A percentile compares a stretch with the other conserved stretches of the same genome.
phyloP scores from a whole-genome alignment of 2,888 invertebrate species.

The Ichneumoninae sp. region DNA sequence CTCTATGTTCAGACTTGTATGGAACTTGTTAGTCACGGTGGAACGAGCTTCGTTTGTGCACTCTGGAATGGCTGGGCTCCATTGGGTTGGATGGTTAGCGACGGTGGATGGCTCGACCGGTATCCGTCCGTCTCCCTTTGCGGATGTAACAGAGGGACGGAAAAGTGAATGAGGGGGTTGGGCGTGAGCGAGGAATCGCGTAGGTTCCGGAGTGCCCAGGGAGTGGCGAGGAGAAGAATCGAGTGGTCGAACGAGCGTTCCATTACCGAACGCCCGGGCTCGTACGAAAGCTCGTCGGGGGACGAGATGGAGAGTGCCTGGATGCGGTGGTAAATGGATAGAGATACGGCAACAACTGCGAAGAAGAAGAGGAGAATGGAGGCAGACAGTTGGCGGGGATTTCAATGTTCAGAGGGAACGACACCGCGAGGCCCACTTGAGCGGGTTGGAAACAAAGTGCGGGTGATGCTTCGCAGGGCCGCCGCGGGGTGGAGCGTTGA shows the following conservation, averaged over 20 bases:
- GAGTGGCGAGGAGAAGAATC: conserved; percentile 46
- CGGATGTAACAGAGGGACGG: conserved; percentile 26
- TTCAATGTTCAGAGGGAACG: conserved; percentile 21
- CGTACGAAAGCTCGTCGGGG: background rate
- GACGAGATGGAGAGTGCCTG: conserved; percentile 20
- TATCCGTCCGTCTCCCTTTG: conserved; percentile 17
- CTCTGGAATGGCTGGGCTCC: conserved; percentile 39
- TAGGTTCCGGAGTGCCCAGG: conserved; percentile 27
- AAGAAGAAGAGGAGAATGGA: conserved; percentile 31
- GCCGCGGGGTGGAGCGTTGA: conserved; percentile 63
- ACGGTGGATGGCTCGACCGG: conserved; percentile 18
- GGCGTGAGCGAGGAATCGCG: conserved; percentile 47
- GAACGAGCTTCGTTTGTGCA: conserved; percentile 60
- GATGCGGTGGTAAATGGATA: conserved; percentile 43
- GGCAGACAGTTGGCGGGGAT: conserved; percentile 12
- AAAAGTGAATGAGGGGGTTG: conserved; percentile 13
- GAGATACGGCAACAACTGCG: conserved; percentile 20
- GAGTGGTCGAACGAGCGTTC: conserved; percentile 53
- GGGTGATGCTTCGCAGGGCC: conserved; percentile 53
- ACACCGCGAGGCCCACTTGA: conserved; percentile 20
- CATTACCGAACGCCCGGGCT: conserved; percentile 34
- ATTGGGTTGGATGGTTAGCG: conserved; percentile 21
- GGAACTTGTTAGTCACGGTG: conserved; percentile 63
- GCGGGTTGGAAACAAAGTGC: conserved; percentile 3
- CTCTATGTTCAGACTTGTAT: conserved; percentile 62